Conservation (phyloP, 2,797 vertebrate genomes). For the Oreonectes daqikongensis region DNA sequence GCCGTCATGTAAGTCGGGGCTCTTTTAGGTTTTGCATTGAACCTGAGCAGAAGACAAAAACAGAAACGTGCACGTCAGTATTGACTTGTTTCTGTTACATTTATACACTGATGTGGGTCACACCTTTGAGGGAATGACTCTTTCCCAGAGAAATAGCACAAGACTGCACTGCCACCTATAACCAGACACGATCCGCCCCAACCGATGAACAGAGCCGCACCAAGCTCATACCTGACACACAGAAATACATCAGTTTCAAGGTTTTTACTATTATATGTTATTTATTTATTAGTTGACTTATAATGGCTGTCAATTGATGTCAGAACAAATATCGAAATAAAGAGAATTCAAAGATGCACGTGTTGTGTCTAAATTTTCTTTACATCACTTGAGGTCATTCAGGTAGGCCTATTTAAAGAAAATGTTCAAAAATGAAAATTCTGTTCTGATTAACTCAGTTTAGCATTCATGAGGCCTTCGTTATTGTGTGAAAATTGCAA, state of each 20-base stretch:
- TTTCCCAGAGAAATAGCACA: slow-evolving; percentile 80
- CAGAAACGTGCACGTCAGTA: neutral
- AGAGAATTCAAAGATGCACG: too few species aligned
- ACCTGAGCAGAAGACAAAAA: slow-evolving; percentile 29
- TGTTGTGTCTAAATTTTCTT: too few species aligned
- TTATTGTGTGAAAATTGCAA: too few species aligned
- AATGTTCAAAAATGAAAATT: too few species aligned
- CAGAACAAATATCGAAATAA: too few species aligned
- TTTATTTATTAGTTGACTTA: too few species aligned
- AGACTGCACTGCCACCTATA: slow-evolving; percentile 82
- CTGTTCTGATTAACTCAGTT: too few species aligned
- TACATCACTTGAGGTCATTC: too few species aligned
- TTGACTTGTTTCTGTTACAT: neutral
- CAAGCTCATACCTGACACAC: slow-evolving; percentile 87
- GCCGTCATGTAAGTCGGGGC: slow-evolving; percentile 30
- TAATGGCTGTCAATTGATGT: too few species aligned
- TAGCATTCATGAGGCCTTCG: too few species aligned
- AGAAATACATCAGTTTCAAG: slow-evolving; percentile 8
- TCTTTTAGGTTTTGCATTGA: slow-evolving; percentile 25
- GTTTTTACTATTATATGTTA: too few species aligned
- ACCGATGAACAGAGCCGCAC: slow-evolving; percentile 91
- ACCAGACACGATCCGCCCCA: slow-evolving; percentile 92
- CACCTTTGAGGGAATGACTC: slow-evolving; percentile 71
- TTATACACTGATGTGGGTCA: neutral
- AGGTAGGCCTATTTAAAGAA: too few species aligned